These are phyloP conservation scores for Camelus dromedarius DNA, from an alignment of 2,113 vertebrate genomes.

Conservation along the genomic window DNA sequence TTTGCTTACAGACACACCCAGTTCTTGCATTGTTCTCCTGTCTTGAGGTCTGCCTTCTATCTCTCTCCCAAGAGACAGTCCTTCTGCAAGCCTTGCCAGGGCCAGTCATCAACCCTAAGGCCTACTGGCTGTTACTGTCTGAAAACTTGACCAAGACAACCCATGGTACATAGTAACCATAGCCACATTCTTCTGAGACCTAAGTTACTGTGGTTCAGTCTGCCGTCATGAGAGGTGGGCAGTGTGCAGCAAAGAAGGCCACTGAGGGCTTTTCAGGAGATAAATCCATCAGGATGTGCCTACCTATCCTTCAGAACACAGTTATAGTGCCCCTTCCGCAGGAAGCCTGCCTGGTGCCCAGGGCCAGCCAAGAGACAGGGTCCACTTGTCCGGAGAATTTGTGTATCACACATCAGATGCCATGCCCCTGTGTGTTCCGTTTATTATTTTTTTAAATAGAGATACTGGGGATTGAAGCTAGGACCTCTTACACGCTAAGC, in stretches of 20 bases:
- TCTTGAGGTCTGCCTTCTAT: neutral
- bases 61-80: neutral
- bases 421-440: neutral
- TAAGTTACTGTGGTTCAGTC: neutral
- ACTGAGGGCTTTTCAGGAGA: neutral
- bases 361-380: neutral
- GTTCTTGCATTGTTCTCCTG: neutral
- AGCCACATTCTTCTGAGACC: neutral
- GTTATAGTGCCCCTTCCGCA: neutral
- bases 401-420: neutral
- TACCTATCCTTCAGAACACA: neutral
- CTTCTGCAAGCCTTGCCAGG: neutral
- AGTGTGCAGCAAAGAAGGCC: rapidly evolving
- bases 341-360: neutral
- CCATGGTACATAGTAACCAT: rapidly evolving
- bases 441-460: too few relatives aligned
- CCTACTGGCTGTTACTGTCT: neutral
- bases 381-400: rapidly evolving
- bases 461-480: too few relatives aligned
- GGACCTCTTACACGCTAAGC: too few relatives aligned
- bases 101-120: neutral
- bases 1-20: neutral
- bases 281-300: neutral
- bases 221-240: rapidly evolving
- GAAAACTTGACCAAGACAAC: neutral